Evolutionary conservation across 2,888 invertebrate species (phyloP).

Genomic region (Brenthis ino): DNA sequence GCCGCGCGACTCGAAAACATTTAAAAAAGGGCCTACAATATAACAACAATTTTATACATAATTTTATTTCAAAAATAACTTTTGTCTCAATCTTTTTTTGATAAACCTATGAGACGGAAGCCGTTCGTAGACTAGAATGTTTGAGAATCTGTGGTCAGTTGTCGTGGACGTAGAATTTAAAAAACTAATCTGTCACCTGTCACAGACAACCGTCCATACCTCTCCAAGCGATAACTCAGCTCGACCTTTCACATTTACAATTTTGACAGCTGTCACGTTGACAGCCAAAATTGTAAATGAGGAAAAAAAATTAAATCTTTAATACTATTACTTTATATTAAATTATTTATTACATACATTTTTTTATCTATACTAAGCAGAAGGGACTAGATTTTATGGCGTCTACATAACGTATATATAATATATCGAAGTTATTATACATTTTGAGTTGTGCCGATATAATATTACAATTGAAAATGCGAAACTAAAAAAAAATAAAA

Average conservation of each 20-base stretch:
- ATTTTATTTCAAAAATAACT: slow-evolving; percentile 60
- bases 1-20: slow-evolving; percentile 39
- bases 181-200: slow-evolving; percentile 27
- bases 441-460: slow-evolving; percentile 4
- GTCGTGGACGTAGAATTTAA: slow-evolving; percentile 6
- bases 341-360: slow-evolving; percentile 64
- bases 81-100: slow-evolving; percentile 48
- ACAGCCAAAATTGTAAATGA: slow-evolving; percentile 38
- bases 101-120: slow-evolving; percentile 66
- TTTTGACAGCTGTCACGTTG: slow-evolving; percentile 26
- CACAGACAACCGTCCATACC: slow-evolving; percentile 46
- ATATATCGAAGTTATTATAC: slow-evolving; percentile 3
- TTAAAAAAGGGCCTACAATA: slow-evolving; percentile 49
- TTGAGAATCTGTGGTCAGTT: slow-evolving; percentile 46
- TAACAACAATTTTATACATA: slow-evolving; percentile 61
- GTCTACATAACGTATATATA: slow-evolving; percentile 57
- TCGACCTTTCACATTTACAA: slow-evolving; percentile 40
- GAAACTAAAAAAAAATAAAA: slow-evolving; percentile 10
- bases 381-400: slow-evolving; percentile 77
- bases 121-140: slow-evolving; percentile 67
- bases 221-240: slow-evolving; percentile 49
- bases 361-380: slow-evolving; percentile 63
- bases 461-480: slow-evolving; percentile 43
- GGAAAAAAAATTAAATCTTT: slow-evolving; percentile 51
- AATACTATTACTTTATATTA: slow-evolving; percentile 45